phyloP scores from a whole-genome alignment of 2,113 vertebrate genomes.

The Onychostoma macrolepis region DNA sequence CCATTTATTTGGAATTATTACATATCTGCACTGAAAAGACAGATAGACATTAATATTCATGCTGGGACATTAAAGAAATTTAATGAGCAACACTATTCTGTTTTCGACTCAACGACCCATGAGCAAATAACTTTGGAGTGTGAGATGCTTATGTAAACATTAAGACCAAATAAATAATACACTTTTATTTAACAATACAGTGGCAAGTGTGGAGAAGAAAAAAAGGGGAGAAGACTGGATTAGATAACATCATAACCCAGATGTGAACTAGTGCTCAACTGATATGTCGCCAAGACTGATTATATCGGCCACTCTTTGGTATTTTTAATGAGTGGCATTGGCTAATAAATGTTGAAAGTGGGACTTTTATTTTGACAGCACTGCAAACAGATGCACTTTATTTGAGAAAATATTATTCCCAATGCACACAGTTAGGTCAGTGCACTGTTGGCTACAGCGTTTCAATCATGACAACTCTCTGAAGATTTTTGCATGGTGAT shows the following conservation, averaged over 20 bases:
- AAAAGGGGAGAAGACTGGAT: neutral
- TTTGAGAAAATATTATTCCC: neutral
- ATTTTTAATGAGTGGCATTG: neutral
- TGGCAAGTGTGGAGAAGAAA: neutral
- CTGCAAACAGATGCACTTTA: neutral
- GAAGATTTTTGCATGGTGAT: too few relatives aligned
- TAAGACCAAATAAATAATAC: neutral
- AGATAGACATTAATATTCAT: neutral
- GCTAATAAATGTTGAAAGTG: neutral
- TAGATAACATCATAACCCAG: neutral
- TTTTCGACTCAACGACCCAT: neutral
- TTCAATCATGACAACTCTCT: too few relatives aligned
- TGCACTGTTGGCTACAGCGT: neutral
- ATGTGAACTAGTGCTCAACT: neutral
- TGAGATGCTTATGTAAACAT: neutral
- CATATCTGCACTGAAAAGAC: neutral
- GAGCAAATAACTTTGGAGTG: neutral
- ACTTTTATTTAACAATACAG: neutral
- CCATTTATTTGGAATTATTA: conserved; percentile 11
- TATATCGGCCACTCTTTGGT: neutral
- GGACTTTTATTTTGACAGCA: neutral
- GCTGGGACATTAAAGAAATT: neutral
- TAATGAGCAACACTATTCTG: conserved; percentile 12
- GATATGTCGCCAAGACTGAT: neutral
- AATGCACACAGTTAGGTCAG: neutral